Evolutionary conservation across 1,140 invertebrate genomes (phyloP).

Genomic region (Himalopsyche phryganea): DNA sequence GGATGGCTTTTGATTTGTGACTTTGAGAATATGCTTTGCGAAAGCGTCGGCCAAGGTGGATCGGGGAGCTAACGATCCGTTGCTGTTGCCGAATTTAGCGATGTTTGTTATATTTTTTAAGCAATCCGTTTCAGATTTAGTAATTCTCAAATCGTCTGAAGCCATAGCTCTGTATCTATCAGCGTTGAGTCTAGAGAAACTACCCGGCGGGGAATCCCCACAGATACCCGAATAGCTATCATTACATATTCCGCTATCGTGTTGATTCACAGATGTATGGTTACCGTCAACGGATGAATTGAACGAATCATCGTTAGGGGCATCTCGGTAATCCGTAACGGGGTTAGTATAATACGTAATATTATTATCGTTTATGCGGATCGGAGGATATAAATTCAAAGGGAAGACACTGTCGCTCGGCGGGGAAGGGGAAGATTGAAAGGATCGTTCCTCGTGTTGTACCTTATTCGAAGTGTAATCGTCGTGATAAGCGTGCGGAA

Average conservation of each 20-base stretch:
- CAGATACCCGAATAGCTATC: neutral
- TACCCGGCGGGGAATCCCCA: slow-evolving; percentile 31
- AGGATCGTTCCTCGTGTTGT: slow-evolving; percentile 52
- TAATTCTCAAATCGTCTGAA: slow-evolving; percentile 18
- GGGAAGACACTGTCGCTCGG: slow-evolving; percentile 32
- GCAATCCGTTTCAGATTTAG: slow-evolving; percentile 8
- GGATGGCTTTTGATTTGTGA: slow-evolving; percentile 52
- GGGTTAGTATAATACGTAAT: neutral
- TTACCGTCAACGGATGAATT: neutral
- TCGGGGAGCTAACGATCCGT: slow-evolving; percentile 45
- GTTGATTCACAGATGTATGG: neutral
- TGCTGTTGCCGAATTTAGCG: slow-evolving; percentile 33
- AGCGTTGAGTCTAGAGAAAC: slow-evolving; percentile 48
- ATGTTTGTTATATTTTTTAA: slow-evolving; percentile 29
- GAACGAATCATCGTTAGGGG: slow-evolving; percentile 8
- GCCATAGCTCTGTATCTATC: slow-evolving; percentile 45
- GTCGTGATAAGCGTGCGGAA: slow-evolving; percentile 32
- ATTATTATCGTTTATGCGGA: neutral
- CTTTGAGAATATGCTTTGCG: slow-evolving; percentile 52
- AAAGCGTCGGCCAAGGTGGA: slow-evolving; percentile 46
- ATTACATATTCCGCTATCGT: slow-evolving; percentile 2
- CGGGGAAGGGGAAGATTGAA: slow-evolving; percentile 38
- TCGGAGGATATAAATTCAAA: neutral
- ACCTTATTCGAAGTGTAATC: slow-evolving; percentile 45
- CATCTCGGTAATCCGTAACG: neutral